Base-by-base conservation (phyloP, 2,797 vertebrate species). In the Sebastiscus albofasciatus region DNA sequence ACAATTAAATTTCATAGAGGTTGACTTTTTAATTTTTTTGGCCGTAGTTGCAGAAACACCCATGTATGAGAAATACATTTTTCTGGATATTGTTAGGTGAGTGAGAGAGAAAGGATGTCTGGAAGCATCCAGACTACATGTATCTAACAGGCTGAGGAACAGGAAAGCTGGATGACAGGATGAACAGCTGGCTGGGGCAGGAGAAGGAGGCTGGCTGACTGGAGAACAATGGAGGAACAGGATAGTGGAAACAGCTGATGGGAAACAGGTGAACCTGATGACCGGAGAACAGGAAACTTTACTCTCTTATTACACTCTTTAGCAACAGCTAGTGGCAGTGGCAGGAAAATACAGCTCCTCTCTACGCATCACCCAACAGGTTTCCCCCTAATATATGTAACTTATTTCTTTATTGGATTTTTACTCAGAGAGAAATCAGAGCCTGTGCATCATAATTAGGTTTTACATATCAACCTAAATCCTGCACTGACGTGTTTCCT, bases 171-270 rank as follows among this genome's bases (percentile, higher is more conserved):
- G 72, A 85, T 74, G 83, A 78, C 84, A 82, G 77, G 77, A 89
- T 49, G 75, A 67, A 27, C 85, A 81, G 82, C 66, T 80, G 88
- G 61, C 22, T 14, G 33, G 85, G 70, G 90, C 90, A 81, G 34
- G 13, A 36, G 36, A 72, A 72, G 64, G 56, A 46, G 34, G 60
- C 67, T 79, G 33, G 13, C 64, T 61, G 80, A 72, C 31, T 60
- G 76, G 55, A 75, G 83, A 91, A 93, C 92, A 93, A 93, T 93
- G 75, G 77, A 58, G 13, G 79, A 34, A 88, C 90, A 74, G 89
- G 83, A 90, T 77, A 73, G 36, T 36, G 87, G 89, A 90, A 92
- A 69, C 88, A 90, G 82, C 85, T 83, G 79, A 89, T 78, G 33
- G 84, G 87, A 90, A 90, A 71, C 77, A 78, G 68, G 67, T 77